Evolutionary conservation across 2,888 invertebrate genomes (phyloP).

Genomic region (Cataglyphis altisquamis): DNA sequence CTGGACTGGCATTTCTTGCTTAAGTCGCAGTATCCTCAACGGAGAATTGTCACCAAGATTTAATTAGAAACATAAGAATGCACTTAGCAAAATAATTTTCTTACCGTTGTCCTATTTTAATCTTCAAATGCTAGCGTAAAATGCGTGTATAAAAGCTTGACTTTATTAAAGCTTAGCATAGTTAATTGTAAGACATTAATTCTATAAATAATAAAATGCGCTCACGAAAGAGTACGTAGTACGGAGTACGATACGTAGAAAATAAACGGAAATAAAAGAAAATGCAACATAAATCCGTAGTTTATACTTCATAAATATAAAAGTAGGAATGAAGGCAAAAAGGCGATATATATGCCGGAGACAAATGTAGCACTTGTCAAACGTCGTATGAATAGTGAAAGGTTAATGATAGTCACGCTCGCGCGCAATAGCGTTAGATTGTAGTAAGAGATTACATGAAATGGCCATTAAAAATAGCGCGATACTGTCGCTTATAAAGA

Average conservation of each 20-base stretch:
- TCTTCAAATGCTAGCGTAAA: not conserved
- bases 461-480: conserved; percentile 50
- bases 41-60: not conserved
- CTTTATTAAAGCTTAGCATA: not conserved
- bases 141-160: not conserved
- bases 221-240: too few species aligned
- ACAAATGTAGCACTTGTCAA: conserved; percentile 3
- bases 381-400: not conserved
- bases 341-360: not conserved
- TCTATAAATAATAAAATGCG: not conserved
- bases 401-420: conserved; percentile 7
- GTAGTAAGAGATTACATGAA: conserved; percentile 6
- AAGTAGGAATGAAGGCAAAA: not conserved
- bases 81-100: not conserved
- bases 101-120: not conserved
- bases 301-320: not conserved
- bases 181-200: not conserved
- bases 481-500: conserved; percentile 23
- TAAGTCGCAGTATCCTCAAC: not conserved
- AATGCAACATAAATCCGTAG: not conserved
- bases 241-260: not conserved
- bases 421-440: not conserved
- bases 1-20: not conserved
- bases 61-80: conserved; percentile 9
- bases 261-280: not conserved